Percentiles rank a stretch among this genome's conserved stretches.
phyloP scores from a whole-genome alignment of 2,797 vertebrate genomes.

The Betta splendens region DNA sequence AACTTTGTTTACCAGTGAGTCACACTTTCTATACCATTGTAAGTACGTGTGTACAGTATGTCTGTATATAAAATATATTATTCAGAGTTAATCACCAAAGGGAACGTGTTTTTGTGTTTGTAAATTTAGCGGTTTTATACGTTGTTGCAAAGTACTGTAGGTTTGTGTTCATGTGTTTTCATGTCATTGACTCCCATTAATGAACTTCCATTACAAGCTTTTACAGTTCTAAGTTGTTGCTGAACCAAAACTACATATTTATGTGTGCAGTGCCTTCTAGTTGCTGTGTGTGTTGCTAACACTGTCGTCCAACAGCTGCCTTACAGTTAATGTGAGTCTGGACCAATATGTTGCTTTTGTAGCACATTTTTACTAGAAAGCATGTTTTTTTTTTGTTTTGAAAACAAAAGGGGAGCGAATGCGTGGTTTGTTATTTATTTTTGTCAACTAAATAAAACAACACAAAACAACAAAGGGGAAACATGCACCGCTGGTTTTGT shows the following conservation, averaged over 20 bases:
- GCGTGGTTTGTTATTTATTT: not conserved
- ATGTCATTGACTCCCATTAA: constrained; percentile 35
- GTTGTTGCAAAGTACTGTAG: constrained; percentile 70
- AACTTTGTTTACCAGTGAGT: constrained; percentile 66
- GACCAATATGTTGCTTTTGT: constrained; percentile 17
- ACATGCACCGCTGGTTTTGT: not conserved
- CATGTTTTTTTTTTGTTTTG: not conserved
- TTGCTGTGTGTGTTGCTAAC: constrained; percentile 39
- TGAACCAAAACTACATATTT: constrained; percentile 41
- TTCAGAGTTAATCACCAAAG: constrained; percentile 82
- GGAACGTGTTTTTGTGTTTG: constrained; percentile 71
- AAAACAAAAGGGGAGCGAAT: not conserved
- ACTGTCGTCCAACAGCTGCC: constrained; percentile 3
- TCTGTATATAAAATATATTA: constrained; percentile 77
- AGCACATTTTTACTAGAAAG: not conserved
- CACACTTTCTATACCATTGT: constrained; percentile 64
- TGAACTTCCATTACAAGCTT: constrained; percentile 29
- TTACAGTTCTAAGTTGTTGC: constrained; percentile 46
- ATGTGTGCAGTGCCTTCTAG: constrained; percentile 56
- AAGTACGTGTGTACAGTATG: constrained; percentile 79
- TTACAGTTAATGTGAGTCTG: constrained; percentile 20
- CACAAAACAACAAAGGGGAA: constrained; percentile 2
- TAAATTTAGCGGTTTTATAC: constrained; percentile 63
- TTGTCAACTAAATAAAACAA: not conserved
- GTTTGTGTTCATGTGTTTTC: constrained; percentile 35